Base-by-base conservation (phyloP, 2,797 vertebrate species). In the Apodemus agrarius region DNA sequence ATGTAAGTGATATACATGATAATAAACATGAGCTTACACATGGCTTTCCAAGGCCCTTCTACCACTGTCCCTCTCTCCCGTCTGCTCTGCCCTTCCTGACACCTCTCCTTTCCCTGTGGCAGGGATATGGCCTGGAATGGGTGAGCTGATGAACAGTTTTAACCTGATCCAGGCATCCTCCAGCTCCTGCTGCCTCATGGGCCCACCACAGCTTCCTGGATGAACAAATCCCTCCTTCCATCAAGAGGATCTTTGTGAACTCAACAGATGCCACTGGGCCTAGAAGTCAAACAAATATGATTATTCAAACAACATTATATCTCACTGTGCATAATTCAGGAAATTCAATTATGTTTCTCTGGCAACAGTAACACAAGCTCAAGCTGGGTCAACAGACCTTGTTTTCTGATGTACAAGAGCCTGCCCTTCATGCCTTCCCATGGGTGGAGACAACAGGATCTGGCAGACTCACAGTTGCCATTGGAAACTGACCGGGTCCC, bases 261-360 rank as follows among this genome's bases (percentile, higher is more conserved):
- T 49, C 94, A 95, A 91, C 91, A 96, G 96, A 97, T 88, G 90
- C 90, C 87, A 74, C 69, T 16, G 86, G 59, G 57, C 75, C 84
- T 82, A 65, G 90, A 78, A 97, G 81, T 79, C 95, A 96, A 94
- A 94, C 94, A 97, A 96, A 89, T 96, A 94, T 65, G 89, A 79
- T 96, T 93, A 97, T 94, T 96, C 95, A 97, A 91, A 22, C 95
- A 96, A 87, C 5, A 3, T 87, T 94, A 74, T 89, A 72, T 84
- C 1, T 0, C 65, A 63, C 85, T 91, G 76, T 75, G 82, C 74
- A 61, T 91, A 95, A 95, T 92, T 95, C 96, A 95, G 96, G 94
- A 97, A 97, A 97, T 97, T 96, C 94, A 96, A 65, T 97, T 96
- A 92, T 46, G 90, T 97, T 92, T 96, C 95, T 95, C 89, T 43